Conservation (phyloP, 2,888 invertebrate species). For the Netelia fuscicornis region DNA sequence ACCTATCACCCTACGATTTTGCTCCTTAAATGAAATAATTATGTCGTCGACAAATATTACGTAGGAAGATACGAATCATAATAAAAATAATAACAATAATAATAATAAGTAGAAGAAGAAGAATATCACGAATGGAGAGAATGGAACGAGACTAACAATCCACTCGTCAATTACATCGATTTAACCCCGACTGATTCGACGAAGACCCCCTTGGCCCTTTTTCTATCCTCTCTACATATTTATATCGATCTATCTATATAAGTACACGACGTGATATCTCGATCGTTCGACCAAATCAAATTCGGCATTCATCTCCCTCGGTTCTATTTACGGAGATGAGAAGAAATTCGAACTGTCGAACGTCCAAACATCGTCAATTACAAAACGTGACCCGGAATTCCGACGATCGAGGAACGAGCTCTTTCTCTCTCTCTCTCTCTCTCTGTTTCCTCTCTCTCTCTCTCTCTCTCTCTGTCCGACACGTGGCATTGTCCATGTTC, state of each 20-base stretch:
- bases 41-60: constrained; percentile 29
- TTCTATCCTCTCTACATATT: constrained; percentile 3
- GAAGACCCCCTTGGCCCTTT: constrained; percentile 29
- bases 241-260: not conserved
- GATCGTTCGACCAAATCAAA: constrained; percentile 33
- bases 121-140: constrained; percentile 36
- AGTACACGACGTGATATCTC: constrained; percentile 20
- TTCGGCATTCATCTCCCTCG: constrained; percentile 37
- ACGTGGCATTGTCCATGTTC: not conserved
- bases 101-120: not conserved
- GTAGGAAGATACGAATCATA: constrained; percentile 44
- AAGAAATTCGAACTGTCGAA: constrained; percentile 52
- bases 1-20: not conserved
- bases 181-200: constrained; percentile 64
- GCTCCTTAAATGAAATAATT: constrained; percentile 1
- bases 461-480: no score
- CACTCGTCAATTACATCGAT: constrained; percentile 69
- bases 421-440: not conserved
- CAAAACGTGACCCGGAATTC: constrained; percentile 64
- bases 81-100: not conserved
- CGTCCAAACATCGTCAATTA: not conserved
- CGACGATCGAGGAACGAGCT: constrained; percentile 31
- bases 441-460: no score
- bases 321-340: constrained; percentile 42
- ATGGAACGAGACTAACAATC: constrained; percentile 64